Conservation (phyloP, 2,113 vertebrate species). For the Pao palembangensis region DNA sequence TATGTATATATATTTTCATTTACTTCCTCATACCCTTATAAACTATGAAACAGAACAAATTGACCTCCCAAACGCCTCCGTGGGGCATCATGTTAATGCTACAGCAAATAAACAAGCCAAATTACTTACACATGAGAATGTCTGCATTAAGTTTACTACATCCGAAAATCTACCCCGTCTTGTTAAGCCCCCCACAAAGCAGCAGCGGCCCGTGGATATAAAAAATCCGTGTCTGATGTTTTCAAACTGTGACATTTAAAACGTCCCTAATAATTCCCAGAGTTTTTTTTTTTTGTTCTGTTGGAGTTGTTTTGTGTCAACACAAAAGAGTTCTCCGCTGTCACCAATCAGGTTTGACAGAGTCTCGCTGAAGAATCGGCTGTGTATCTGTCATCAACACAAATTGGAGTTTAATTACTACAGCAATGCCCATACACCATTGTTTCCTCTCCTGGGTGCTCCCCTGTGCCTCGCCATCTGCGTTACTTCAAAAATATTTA, state of each 20-base stretch:
- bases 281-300: not conserved
- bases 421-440: slow-evolving; percentile 67
- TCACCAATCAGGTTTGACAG: slow-evolving; percentile 50
- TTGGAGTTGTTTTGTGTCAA: slow-evolving; percentile 23
- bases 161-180: slow-evolving; percentile 4
- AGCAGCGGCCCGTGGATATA: not conserved
- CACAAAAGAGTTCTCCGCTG: slow-evolving; percentile 41
- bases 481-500: slow-evolving; percentile 67
- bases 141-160: slow-evolving; percentile 23
- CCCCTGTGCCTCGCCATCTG: slow-evolving; percentile 61
- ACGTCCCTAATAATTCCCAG: slow-evolving; percentile 2
- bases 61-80: slow-evolving; percentile 10
- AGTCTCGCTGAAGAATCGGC: slow-evolving; percentile 39
- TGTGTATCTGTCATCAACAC: slow-evolving; percentile 50
- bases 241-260: slow-evolving; percentile 39
- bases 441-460: slow-evolving; percentile 55
- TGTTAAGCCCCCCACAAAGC: slow-evolving; percentile 4
- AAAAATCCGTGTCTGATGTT: not conserved
- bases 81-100: slow-evolving; percentile 38
- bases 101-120: slow-evolving; percentile 46
- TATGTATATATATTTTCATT: not conserved
- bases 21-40: not conserved
- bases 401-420: slow-evolving; percentile 70
- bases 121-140: slow-evolving; percentile 53
- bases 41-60: not conserved